Conservation (phyloP, 2,113 vertebrate species). For the Bettongia penicillata region DNA sequence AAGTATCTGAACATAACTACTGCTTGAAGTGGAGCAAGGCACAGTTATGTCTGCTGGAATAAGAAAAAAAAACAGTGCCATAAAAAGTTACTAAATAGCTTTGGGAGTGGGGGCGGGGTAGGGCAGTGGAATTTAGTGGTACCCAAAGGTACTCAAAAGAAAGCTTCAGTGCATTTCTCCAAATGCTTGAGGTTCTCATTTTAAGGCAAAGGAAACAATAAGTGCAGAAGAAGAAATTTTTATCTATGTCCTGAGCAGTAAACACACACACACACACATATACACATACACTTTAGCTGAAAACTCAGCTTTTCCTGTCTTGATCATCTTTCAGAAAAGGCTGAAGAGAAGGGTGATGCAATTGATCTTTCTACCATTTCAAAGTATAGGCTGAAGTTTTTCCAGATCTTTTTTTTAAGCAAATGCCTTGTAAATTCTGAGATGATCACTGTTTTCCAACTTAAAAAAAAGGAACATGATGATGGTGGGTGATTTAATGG, state of each 20-base stretch:
- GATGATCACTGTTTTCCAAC: constrained; percentile 75
- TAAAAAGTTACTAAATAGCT: constrained; percentile 30
- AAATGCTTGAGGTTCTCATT: constrained; percentile 42
- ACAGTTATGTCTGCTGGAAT: constrained; percentile 17
- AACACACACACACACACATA: background rate
- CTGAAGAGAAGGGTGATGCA: constrained; percentile 34
- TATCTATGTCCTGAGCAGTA: constrained; percentile 26
- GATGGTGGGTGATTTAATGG: constrained; percentile 81
- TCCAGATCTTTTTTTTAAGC: constrained; percentile 63
- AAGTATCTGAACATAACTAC: background rate
- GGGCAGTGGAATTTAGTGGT: background rate
- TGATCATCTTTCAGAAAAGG: constrained; percentile 27
- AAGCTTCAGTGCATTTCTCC: constrained; percentile 42
- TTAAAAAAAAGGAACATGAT: constrained; percentile 75
- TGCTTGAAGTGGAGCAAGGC: background rate
- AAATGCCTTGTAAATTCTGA: constrained; percentile 63
- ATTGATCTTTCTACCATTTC: constrained; percentile 58
- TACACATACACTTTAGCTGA: background rate
- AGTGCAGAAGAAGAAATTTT: constrained; percentile 24
- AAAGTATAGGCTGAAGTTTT: constrained; percentile 60
- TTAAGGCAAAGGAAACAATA: constrained; percentile 42
- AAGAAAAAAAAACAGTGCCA: constrained; percentile 35
- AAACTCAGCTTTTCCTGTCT: background rate
- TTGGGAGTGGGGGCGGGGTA: background rate
- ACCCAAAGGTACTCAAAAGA: constrained; percentile 28